Conservation (phyloP, 2,797 vertebrate genomes). For the Nyctalus aviator region DNA sequence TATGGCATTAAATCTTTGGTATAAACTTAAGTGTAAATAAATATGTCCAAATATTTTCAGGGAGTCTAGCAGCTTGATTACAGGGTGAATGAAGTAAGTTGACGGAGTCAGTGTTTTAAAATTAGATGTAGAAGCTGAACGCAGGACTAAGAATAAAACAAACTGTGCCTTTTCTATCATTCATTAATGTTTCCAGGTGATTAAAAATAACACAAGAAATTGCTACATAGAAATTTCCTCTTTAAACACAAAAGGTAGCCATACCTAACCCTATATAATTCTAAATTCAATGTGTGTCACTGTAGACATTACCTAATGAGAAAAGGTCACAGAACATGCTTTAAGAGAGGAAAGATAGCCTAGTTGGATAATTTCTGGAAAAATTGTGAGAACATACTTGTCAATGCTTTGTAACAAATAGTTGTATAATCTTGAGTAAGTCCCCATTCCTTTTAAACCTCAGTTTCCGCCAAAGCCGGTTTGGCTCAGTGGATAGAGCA, state of each 20-base stretch:
- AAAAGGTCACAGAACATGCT: neutral
- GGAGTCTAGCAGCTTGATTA: slow-evolving; percentile 75
- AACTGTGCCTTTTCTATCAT: neutral
- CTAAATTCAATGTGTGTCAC: neutral
- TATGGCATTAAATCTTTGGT: slow-evolving; percentile 75
- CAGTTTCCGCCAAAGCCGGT: neutral
- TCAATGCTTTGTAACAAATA: neutral
- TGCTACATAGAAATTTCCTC: slow-evolving; percentile 1
- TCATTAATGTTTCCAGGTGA: slow-evolving; percentile 52
- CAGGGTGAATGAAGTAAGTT: slow-evolving; percentile 63
- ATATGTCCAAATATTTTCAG: slow-evolving; percentile 74
- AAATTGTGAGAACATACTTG: neutral
- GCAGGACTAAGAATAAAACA: slow-evolving; percentile 35
- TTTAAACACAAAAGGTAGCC: slow-evolving; percentile 5
- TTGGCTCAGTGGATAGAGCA: too few relatives aligned
- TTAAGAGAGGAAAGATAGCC: neutral
- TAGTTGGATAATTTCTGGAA: neutral
- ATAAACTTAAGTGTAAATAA: slow-evolving; percentile 73
- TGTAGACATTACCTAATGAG: neutral
- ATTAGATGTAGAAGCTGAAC: slow-evolving; percentile 54
- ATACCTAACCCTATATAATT: neutral
- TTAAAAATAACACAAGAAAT: slow-evolving; percentile 47
- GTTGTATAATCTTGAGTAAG: neutral
- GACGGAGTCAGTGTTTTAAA: slow-evolving; percentile 58
- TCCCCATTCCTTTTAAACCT: neutral